Conservation (phyloP, 2,797 vertebrate species). For the Babyrousa celebensis region DNA sequence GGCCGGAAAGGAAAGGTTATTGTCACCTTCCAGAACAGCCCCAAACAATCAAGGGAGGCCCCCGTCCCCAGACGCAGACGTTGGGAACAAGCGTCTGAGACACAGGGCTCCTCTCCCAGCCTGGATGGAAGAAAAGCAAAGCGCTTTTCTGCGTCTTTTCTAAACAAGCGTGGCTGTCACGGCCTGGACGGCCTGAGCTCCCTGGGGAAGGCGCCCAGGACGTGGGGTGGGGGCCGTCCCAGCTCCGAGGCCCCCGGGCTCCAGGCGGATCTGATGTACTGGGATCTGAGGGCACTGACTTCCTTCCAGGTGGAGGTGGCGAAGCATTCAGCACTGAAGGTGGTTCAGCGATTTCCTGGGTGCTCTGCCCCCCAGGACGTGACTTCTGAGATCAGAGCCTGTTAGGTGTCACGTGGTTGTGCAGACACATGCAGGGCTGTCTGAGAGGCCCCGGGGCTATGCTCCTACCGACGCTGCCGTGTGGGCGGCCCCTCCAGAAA, state of each 20-base stretch:
- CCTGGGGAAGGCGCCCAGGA: conserved; percentile 72
- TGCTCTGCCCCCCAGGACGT: not conserved
- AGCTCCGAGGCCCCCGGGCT: conserved; percentile 71
- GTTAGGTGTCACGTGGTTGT: rapidly evolving
- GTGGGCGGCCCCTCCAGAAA: conserved; percentile 54
- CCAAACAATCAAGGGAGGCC: conserved; percentile 73
- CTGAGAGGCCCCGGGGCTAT: rapidly evolving
- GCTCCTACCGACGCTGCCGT: not conserved
- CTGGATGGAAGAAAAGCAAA: conserved; percentile 54
- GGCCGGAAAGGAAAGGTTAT: conserved; percentile 84
- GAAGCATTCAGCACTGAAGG: not conserved
- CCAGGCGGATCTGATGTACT: conserved; percentile 51
- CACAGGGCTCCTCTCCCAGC: conserved; percentile 77
- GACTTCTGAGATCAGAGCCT: not conserved
- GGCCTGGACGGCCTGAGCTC: no score
- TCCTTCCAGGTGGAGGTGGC: not conserved
- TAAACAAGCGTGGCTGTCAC: conserved; percentile 71
- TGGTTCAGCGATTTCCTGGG: not conserved
- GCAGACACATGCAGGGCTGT: rapidly evolving
- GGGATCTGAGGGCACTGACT: conserved; percentile 76
- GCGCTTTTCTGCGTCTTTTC: not conserved
- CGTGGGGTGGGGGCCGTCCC: conserved; percentile 9
- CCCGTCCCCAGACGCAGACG: not conserved
- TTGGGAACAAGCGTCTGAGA: not conserved
- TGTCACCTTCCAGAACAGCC: conserved; percentile 83